Evolutionary conservation across 2,797 vertebrate genomes (phyloP), one percentile per base, ranked within the genome.

Genomic region (Ataeniobius toweri): DNA sequence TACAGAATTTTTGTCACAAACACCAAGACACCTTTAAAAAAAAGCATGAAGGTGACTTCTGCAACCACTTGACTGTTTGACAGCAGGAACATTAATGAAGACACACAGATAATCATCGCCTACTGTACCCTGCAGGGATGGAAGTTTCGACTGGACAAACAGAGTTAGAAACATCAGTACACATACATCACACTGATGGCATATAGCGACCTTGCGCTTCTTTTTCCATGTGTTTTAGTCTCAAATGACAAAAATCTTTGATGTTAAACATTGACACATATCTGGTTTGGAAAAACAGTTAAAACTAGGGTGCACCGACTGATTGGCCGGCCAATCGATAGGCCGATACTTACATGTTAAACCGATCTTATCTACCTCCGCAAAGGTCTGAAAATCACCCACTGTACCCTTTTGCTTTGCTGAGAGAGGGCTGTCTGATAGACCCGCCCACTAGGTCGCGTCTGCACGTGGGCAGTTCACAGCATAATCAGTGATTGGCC

Each of bases 1-100:
- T 91, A 41, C 84, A 67, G 74, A 85, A 63, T 7, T 24, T 85
- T 36, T 73, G 81, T 80, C 70, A 76, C 82, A 82, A 75, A 80
- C 28, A 67, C 39, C 12, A 26, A 9, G 28, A 72, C 68, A 71
- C 70, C 2, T 82, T 85, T 72, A 61, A 88, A 71, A 61, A 88
- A 71, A 78, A n/a, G n/a, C 9, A 41, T 77, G 72, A 71, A 13
- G 41, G 46, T 74, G 59, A 85, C 65, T 31, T 85, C 78, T 86
- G 72, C 51, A 78, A 80, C 71, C 65, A 72, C 81, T 26, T 24
- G 56, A 84, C 74, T 79, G 78, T 76, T 63, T 71, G 71, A 85
- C 76, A 58, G 73, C 71, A 80, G 51, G 70, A 81, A 73, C 63
- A 83, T 68, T 59, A 9, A 84, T 16, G 28, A 58, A 78, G 55